Base-by-base conservation (phyloP, 2,113 vertebrate genomes). In the Rhizomys pruinosus region DNA sequence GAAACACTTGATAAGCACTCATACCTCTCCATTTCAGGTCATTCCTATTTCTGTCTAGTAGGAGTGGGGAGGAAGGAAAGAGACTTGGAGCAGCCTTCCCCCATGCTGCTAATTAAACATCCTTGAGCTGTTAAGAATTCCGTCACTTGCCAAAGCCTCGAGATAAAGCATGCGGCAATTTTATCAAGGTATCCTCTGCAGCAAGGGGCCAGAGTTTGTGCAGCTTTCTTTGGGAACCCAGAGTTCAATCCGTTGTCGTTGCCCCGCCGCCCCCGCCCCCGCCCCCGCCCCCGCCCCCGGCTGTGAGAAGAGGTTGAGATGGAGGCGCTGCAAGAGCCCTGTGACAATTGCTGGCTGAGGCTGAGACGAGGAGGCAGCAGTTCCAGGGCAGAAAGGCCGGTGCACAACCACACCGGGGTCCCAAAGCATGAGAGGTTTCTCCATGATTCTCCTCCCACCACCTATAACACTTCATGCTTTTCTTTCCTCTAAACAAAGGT, bases 401-500 rank as follows among this genome's bases (percentile, higher is more conserved):
- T 2, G 29, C 42, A 5, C 20, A 8, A 5, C 25, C 42, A 5
- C 20, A 8, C 7, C 3, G 34, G 34, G 39, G 25, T 27, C n/a
- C 39, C 84, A 42, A 59, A 79, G 68, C 68, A 61, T 23, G 39
- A 27, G 37, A 29, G 25, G 79, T 16, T 32, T 13, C 63, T 47
- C 0, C 37, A 22, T 19, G 10, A 19, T 68, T 76, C n/a, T 71
- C 93, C 37, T 32, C 42, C 15, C 52, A 11, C 17, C 22, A 39
- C 42, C 68, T 72, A 19, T 23, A 2, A 25, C 66, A 85, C 4
- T 47, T 68, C 71, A 64, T 4, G 68, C 81, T 57, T 72, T 69
- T 69, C 52, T 19, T 39, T 47, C 64, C 71, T 79, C 72, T 22
- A 69, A 91, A 95, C 94, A 97, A 96, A 96, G 97, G 94, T 96